Evolutionary conservation across 2,113 vertebrate species (phyloP), one percentile per base, ranked within the genome.

Genomic region (Chaetorhynchus papuensis): DNA sequence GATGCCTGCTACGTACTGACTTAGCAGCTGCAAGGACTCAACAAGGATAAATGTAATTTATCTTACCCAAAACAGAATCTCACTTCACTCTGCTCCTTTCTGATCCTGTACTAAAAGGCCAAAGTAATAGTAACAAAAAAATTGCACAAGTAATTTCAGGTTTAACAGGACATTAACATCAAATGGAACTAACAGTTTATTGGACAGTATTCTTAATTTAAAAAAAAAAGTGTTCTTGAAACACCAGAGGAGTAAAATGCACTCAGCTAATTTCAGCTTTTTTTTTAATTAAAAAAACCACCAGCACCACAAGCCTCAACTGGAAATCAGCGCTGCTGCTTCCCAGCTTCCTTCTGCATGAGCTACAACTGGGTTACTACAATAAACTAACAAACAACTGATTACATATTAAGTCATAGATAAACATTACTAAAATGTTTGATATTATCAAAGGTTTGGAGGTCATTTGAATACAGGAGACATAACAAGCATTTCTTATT

Each of bases 341-440:
- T 75, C 89, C 75, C 24, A 61, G 57, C 57, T 92, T 90, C 71
- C 75, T 63, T 44, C 79, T 90, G 39, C 39, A 52, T 7, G 52
- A 90, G 37, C 45, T 82, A 79, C 79, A 90, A 84, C 93, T 88
- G 52, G 75, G 54, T 50, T 87, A 59, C 50, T 83, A 79, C 92
- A 86, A 71, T 69, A 91, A 93, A 80, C 87, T 54, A 94, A 83
- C 65, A 89, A 96, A 60, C 54, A 82, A 83, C 76, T 59, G 79
- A 96, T 90, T 83, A 90, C n/a, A 86, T 26, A 88, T 78, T 83
- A 96, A 96, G 52, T 74, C 83, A 96, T 11, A 94, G 87, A 92
- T 81, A 95, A 94, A 88, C 45, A 83, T 39, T 4, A 91, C 52
- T 79, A 66, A 59, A 94, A 92, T 27, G 77, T 68, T 50, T 68